Conservation (phyloP, 1,140 invertebrate genomes). For the Triops cancriformis region DNA sequence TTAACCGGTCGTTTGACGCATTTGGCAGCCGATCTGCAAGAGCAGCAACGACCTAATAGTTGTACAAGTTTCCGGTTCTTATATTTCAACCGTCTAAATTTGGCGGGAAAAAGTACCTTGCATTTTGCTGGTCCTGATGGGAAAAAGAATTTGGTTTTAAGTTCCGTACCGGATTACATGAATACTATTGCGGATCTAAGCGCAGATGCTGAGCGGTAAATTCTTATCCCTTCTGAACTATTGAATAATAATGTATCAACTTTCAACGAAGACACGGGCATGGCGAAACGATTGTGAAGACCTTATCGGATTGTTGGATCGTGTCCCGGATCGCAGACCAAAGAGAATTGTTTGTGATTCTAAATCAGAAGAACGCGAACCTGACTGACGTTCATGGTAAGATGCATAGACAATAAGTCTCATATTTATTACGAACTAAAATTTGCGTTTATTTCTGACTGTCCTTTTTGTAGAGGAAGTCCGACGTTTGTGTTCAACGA, state of each 20-base stretch:
- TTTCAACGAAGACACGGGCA: conserved; percentile 56
- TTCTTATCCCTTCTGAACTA: no score
- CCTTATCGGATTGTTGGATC: conserved; percentile 81
- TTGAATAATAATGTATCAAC: no score
- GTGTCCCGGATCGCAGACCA: conserved; percentile 77
- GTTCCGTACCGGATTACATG: background rate
- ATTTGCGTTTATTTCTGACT: no score
- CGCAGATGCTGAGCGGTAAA: background rate
- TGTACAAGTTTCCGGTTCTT: conserved; percentile 44
- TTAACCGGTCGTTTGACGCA: background rate
- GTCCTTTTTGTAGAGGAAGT: conserved; percentile 63
- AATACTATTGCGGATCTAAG: conserved; percentile 18
- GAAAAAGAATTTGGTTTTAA: conserved; percentile 15
- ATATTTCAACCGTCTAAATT: conserved; percentile 80
- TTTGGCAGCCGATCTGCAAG: conserved; percentile 5
- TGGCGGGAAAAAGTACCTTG: conserved; percentile 64
- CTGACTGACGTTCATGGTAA: conserved; percentile 80
- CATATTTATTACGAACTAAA: conserved; percentile 16
- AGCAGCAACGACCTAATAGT: background rate
- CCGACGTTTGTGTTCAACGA: conserved; percentile 51
- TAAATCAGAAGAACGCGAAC: conserved; percentile 84
- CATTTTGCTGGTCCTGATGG: conserved; percentile 36
- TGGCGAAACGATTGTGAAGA: conserved; percentile 80
- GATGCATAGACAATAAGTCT: no score
- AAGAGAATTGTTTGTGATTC: conserved; percentile 81